Conservation (phyloP, 2,113 vertebrate genomes). For the Mungos mungo region DNA sequence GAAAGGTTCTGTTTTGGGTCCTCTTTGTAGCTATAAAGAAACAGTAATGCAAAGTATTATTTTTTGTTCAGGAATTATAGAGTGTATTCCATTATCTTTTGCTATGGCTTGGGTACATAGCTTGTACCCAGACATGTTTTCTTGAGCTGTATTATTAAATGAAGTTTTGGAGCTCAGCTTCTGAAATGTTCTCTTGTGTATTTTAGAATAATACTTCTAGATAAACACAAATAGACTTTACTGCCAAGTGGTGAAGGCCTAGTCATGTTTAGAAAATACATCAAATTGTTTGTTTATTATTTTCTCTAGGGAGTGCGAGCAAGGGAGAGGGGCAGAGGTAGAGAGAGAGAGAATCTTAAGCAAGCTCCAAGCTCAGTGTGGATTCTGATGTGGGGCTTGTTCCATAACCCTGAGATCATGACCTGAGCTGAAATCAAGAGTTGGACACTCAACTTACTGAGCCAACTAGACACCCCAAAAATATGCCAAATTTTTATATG, state of each 20-base stretch:
- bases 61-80: neutral
- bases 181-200: neutral
- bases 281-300: neutral
- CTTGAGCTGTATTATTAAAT: neutral
- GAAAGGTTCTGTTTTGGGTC: neutral
- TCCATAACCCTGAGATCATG: too few relatives aligned
- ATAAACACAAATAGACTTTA: neutral
- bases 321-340: too few relatives aligned
- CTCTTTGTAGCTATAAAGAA: neutral
- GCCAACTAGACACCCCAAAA: too few relatives aligned
- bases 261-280: neutral
- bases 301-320: too few relatives aligned
- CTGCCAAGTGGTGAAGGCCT: neutral
- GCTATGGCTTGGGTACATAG: neutral
- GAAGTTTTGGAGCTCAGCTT: neutral
- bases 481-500: neutral
- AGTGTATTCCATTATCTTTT: neutral
- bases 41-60: neutral
- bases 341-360: too few relatives aligned
- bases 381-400: too few relatives aligned
- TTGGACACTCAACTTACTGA: too few relatives aligned
- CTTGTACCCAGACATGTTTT: neutral
- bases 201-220: neutral
- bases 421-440: too few relatives aligned
- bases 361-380: too few relatives aligned